Percentiles rank a stretch among this genome's conserved stretches.
These are phyloP conservation scores for Ferrisia virgata DNA, from an alignment of 2,888 invertebrate species.

Conservation along the genomic window DNA sequence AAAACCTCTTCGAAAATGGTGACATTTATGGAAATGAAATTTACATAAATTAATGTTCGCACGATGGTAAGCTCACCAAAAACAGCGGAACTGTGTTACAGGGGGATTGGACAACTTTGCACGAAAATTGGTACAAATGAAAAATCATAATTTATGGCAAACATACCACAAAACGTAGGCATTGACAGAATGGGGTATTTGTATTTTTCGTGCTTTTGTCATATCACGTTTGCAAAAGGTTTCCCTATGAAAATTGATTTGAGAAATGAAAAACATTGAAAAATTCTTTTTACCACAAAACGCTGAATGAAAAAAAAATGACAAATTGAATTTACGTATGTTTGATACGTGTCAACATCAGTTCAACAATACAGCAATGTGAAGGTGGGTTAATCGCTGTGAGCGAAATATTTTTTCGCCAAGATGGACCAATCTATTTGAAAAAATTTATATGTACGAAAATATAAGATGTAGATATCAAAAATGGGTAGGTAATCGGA, in stretches of 20 bases:
- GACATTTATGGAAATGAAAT: neutral
- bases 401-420: neutral
- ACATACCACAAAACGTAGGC: neutral
- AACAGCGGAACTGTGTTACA: neutral
- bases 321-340: constrained; percentile 11
- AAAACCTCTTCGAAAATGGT: neutral
- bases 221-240: neutral
- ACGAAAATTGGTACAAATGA: neutral
- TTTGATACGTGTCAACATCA: constrained; percentile 11
- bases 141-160: constrained; percentile 8
- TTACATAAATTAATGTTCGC: neutral
- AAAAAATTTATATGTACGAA: neutral
- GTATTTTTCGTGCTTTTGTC: constrained; percentile 10
- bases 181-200: neutral
- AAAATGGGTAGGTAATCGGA: neutral
- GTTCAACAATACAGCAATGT: neutral
- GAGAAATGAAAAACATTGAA: constrained; percentile 1
- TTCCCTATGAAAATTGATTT: neutral
- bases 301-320: neutral
- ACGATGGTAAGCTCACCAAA: neutral
- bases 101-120: neutral
- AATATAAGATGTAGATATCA: neutral
- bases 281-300: neutral
- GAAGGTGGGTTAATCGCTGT: neutral
- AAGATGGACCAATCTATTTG: neutral